A percentile compares a stretch with the other conserved stretches of the same genome.
phyloP scores from a whole-genome alignment of 1,140 invertebrate species.

The Drosophila murphyi region DNA sequence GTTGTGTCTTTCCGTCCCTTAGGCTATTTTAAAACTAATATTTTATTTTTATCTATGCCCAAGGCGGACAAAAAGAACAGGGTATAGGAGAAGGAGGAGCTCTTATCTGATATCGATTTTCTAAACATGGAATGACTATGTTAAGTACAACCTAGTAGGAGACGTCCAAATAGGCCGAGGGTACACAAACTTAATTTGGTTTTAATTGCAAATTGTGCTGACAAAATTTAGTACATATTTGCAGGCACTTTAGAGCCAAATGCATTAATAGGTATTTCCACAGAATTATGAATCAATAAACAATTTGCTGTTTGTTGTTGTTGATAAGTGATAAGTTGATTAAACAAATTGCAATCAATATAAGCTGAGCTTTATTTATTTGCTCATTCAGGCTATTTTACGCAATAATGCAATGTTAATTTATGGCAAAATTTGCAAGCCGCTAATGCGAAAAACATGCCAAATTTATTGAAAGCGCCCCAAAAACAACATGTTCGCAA shows the following conservation, averaged over 20 bases:
- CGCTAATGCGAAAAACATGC: conserved; percentile 52
- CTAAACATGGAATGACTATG: background rate
- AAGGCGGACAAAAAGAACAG: background rate
- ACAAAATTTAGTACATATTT: background rate
- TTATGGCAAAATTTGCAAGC: conserved; percentile 54
- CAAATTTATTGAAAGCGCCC: conserved; percentile 32
- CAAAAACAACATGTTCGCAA: conserved; percentile 51
- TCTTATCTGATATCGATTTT: background rate
- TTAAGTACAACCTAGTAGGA: background rate
- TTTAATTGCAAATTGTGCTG: background rate
- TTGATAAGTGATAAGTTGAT: conserved; percentile 14
- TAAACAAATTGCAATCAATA: conserved; percentile 51
- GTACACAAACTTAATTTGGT: background rate
- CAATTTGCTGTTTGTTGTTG: background rate
- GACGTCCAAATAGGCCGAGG: background rate
- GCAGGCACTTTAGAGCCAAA: background rate
- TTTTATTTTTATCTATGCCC: no score
- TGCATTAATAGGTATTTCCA: background rate
- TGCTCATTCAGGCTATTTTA: conserved; percentile 27
- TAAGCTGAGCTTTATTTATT: conserved; percentile 34
- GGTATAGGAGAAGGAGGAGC: no score
- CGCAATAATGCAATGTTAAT: conserved; percentile 65
- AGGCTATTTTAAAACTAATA: no score
- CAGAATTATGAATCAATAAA: background rate
- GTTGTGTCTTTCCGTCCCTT: no score